Base-by-base conservation (phyloP, 2,888 invertebrate genomes). In the Ophioninae sp. region DNA sequence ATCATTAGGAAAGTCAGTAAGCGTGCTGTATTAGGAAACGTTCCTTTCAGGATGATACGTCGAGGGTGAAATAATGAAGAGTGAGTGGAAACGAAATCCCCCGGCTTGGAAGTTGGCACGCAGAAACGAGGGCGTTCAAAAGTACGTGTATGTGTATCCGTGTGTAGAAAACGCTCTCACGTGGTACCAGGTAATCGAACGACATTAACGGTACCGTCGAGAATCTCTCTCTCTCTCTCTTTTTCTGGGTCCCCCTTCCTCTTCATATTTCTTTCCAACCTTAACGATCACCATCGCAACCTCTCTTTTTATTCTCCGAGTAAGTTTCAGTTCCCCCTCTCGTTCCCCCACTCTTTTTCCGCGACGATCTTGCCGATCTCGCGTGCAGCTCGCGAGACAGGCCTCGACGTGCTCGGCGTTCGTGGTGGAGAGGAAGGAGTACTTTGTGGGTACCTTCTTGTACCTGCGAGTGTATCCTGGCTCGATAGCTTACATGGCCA, bases 171-270 rank as follows among this genome's bases (percentile, higher is more conserved):
- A 79, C 57, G 78, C 56, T 65, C 59, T 57, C 56, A 50, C 13
- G 39, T n/a, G 44, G 57, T 61, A 20, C 67, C 21, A 50, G 73
- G 73, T 82, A 81, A 85, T 85, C 85, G 85, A 85, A 83, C 85
- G 82, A 79, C 84, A 85, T 81, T 84, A 85, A 85, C 85, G 84
- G 85, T 85, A 84, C 76, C 70, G 10, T 75, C 67, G 56, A 56
- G 21, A 57, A 23, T n/a, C 76, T 68, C 56, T 75, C 56, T 39
- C 20, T 57, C 41, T 82, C 57, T 39, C 69, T 76, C 59, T 64
- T 76, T 62, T 74, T 30, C 56, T 10, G 23, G n/a, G 7, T 6
- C 30, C 17, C 23, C 56, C n/a, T 39, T 61, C 37, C 30, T 23
- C 65, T 73, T 30, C 30, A 20, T 57, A 23, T 37, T 72, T 67